Evolutionary conservation across 2,797 vertebrate genomes (phyloP).

Genomic region (Cynopterus sphinx): DNA sequence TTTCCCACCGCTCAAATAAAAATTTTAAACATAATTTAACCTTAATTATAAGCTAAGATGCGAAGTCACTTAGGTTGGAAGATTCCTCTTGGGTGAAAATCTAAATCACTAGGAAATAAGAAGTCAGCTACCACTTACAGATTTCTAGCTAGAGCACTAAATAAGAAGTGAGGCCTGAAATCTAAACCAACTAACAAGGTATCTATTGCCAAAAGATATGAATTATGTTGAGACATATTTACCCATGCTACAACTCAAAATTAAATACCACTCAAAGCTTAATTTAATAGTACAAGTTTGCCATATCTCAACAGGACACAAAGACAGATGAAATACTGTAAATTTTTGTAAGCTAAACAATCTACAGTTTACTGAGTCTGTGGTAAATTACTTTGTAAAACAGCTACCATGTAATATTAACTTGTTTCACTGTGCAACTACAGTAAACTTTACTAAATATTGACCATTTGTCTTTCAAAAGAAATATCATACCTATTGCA

Average conservation of each 20-base stretch:
- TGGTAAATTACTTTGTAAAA: background rate
- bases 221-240: background rate
- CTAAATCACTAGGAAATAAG: conserved; percentile 22
- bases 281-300: background rate
- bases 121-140: background rate
- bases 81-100: background rate
- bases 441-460: background rate
- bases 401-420: background rate
- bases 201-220: background rate
- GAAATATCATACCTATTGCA: background rate
- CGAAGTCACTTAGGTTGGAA: background rate
- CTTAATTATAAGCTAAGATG: background rate
- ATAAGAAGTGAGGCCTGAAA: background rate
- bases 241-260: background rate
- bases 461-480: conserved; percentile 19
- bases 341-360: background rate
- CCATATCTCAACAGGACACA: background rate
- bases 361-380: background rate
- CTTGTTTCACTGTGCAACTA: conserved; percentile 7
- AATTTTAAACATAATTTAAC: conserved; percentile 6
- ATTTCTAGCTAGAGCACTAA: background rate
- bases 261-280: background rate
- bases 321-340: background rate
- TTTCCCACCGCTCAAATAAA: conserved; percentile 25
- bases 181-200: background rate